phyloP scores from a whole-genome alignment of 2,797 vertebrate genomes.

The Chloroceryle amazona region DNA sequence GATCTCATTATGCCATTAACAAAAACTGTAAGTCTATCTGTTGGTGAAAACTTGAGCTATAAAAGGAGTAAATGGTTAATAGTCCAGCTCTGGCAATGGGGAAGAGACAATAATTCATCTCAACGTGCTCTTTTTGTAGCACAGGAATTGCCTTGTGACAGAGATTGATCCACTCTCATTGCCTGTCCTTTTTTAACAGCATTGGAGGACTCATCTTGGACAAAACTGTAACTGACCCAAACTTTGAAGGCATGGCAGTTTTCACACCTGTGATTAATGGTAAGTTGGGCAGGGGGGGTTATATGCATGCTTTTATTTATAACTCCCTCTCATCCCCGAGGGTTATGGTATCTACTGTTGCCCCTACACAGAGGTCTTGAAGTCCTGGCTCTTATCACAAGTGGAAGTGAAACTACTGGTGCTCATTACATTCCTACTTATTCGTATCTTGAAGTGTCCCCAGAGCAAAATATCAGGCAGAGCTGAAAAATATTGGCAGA shows the following conservation, averaged over 20 bases:
- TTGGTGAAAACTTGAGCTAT: not conserved
- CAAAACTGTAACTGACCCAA: slow-evolving; percentile 90
- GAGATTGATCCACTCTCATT: not conserved
- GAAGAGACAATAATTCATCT: not conserved
- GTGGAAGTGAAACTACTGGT: not conserved
- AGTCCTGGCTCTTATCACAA: not conserved
- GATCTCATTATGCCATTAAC: not conserved
- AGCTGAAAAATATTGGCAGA: not conserved
- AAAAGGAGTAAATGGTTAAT: not conserved
- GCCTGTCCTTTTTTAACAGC: slow-evolving; percentile 78
- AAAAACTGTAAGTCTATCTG: not conserved
- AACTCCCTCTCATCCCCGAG: not conserved
- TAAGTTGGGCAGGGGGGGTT: slow-evolving; percentile 67
- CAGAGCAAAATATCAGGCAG: not conserved
- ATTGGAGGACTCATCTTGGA: slow-evolving; percentile 95
- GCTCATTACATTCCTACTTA: not conserved
- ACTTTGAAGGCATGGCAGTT: slow-evolving; percentile 93
- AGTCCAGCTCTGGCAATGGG: not conserved
- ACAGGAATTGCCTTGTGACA: not conserved
- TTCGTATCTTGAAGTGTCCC: not conserved
- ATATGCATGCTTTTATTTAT: not conserved
- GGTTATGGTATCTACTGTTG: not conserved
- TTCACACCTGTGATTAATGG: slow-evolving; percentile 96
- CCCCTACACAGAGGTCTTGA: not conserved
- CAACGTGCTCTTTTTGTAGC: not conserved